Conservation (phyloP, 2,113 vertebrate species). For the Gorsachius goisagi region DNA sequence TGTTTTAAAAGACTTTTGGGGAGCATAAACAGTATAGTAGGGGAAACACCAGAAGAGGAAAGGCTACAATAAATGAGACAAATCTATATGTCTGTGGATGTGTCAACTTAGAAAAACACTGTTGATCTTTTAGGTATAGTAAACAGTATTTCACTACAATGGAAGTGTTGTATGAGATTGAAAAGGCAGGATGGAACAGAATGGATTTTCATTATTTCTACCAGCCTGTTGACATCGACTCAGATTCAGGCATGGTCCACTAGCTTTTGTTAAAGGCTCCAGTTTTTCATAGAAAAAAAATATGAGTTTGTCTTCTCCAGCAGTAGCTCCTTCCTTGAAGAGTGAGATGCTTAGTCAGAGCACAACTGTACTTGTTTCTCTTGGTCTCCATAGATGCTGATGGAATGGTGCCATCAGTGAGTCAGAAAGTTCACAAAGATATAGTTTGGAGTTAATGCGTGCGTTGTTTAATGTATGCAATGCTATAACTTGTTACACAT, state of each 20-base stretch:
- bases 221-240: fast-evolving
- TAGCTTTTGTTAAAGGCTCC: not conserved
- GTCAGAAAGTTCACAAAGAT: not conserved
- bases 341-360: not conserved
- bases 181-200: not conserved
- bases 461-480: not conserved
- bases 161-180: not conserved
- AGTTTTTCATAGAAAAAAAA: not conserved
- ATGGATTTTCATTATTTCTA: not conserved
- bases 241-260: not conserved
- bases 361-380: not conserved
- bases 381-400: not conserved
- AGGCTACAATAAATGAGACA: not conserved
- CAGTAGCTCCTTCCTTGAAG: not conserved
- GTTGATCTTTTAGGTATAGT: not conserved
- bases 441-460: not conserved
- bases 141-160: not conserved
- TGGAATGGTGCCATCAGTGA: not conserved
- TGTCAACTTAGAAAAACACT: not conserved
- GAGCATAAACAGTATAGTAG: not conserved
- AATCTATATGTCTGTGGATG: not conserved
- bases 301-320: not conserved
- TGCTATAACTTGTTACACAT: not conserved
- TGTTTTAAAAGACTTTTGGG: not conserved
- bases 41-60: not conserved